Evolutionary conservation across 2,797 vertebrate genomes (phyloP), one percentile per base, ranked within the genome.

Genomic region (Lutjanus campechanus): DNA sequence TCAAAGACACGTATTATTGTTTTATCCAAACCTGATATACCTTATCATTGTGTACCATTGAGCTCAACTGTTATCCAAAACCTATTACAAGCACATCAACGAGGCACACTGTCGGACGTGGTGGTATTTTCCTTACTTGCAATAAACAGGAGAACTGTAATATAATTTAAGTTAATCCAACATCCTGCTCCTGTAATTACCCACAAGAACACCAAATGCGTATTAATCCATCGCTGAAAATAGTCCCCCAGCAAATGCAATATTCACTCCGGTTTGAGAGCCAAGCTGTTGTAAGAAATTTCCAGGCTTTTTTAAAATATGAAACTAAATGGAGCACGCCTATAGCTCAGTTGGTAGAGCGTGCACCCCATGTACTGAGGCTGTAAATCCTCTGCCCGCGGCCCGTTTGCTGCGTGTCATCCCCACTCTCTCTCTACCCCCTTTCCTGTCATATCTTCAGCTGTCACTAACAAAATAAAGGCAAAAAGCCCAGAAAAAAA

Each of bases 221-320:
- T 59, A 65, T 64, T 53, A 59, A 69, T 53, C 49, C 71, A 51
- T 17, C 0, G 1, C n/a, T 41, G 19, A 59, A 69, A 75, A 69
- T 41, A 49, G 5, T 36, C 17, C 64, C 50, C 10, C 4, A 8
- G 40, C 53, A 44, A 44, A 59, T 59, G 9, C 43, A 17, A 16
- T 0, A 8, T 51, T 43, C 15, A 59, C 10, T 44, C 40, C 6
- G 4, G 13, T 16, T 16, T 22, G 47, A 51, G 25, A 36, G 29
- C 29, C 29, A 36, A 36, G 29, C 29, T 36, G 29, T 36, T 36
- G 5, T 36, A 36, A 10, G 51, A 62, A 50, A 64, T 51, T 25
- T 15, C 17, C 16, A 17, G 3, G 17, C 2, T 44, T 44, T 29
- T 25, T 22, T 40, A 59, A 40, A 40, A n/a, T 4, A 36, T 36